Conservation (phyloP, 2,797 vertebrate species). For the Pangasius macronema region DNA sequence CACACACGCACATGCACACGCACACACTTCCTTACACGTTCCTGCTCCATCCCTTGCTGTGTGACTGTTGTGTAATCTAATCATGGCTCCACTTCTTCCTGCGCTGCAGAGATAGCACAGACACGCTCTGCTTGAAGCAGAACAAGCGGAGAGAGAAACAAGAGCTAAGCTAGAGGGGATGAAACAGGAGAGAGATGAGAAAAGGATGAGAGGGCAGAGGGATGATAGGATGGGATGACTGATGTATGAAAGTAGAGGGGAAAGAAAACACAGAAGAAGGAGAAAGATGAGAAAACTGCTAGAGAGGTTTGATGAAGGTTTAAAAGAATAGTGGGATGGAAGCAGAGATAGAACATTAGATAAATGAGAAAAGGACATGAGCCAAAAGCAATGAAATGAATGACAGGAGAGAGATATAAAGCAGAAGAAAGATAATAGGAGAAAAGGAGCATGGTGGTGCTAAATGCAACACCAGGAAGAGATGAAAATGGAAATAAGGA, state of each 20-base stretch:
- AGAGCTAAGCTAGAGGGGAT: conserved; percentile 24
- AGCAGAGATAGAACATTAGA: conserved; percentile 13
- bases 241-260: conserved; percentile 13
- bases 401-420: conserved; percentile 18
- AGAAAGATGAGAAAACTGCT: conserved; percentile 2
- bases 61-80: conserved; percentile 54
- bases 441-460: conserved; percentile 12
- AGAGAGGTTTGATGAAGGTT: conserved; percentile 30
- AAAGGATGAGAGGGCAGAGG: conserved; percentile 13
- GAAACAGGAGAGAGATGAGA: conserved; percentile 33
- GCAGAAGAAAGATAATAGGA: conserved; percentile 2
- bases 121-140: conserved; percentile 35
- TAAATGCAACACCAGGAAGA: neutral
- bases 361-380: conserved; percentile 9
- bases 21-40: conserved; percentile 15
- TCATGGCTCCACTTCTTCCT: conserved; percentile 54
- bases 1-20: neutral
- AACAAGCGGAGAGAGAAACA: conserved; percentile 21
- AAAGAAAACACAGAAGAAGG: conserved; percentile 6
- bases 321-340: conserved; percentile 15
- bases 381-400: conserved; percentile 26
- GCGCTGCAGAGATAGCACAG: conserved; percentile 46
- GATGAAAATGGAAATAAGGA: conserved; percentile 19
- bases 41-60: conserved; percentile 39
- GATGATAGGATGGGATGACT: conserved; percentile 30